phyloP scores from a whole-genome alignment of 2,797 vertebrate genomes.

The Siniperca scherzeri region DNA sequence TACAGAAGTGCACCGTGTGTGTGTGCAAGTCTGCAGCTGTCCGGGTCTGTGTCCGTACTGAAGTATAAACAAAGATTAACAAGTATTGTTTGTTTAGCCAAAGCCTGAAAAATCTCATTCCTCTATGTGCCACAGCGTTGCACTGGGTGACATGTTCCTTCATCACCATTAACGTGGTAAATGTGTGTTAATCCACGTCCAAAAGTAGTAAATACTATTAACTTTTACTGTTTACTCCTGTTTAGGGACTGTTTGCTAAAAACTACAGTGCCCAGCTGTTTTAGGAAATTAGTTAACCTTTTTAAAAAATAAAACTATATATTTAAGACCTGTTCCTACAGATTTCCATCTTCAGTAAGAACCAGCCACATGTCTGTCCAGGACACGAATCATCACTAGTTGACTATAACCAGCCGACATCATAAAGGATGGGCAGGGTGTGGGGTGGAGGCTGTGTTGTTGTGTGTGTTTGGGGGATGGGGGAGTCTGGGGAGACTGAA shows the following conservation, averaged over 20 bases:
- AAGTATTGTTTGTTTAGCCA: background rate
- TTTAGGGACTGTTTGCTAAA: background rate
- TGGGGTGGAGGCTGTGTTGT: slow-evolving; percentile 23
- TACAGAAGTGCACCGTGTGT: background rate
- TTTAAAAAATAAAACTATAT: background rate
- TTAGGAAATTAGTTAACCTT: background rate
- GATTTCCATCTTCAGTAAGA: background rate
- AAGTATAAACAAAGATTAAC: background rate
- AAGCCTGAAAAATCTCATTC: background rate
- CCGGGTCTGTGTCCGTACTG: background rate
- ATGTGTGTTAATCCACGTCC: background rate
- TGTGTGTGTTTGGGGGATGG: slow-evolving; percentile 42
- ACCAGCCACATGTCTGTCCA: background rate
- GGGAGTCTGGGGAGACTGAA: slow-evolving; percentile 60
- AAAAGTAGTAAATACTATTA: background rate
- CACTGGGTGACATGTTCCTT: background rate
- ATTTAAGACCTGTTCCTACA: background rate
- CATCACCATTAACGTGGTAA: background rate
- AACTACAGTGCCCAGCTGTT: background rate
- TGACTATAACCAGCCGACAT: slow-evolving; percentile 21
- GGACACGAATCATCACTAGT: slow-evolving; percentile 11
- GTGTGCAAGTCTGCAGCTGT: background rate
- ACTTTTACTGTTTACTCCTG: background rate
- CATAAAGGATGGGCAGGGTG: slow-evolving; percentile 11
- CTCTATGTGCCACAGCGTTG: background rate